These are phyloP conservation scores for Eudasyphora cyanicolor DNA, from an alignment of 2,888 invertebrate genomes.

Conservation along the genomic window DNA sequence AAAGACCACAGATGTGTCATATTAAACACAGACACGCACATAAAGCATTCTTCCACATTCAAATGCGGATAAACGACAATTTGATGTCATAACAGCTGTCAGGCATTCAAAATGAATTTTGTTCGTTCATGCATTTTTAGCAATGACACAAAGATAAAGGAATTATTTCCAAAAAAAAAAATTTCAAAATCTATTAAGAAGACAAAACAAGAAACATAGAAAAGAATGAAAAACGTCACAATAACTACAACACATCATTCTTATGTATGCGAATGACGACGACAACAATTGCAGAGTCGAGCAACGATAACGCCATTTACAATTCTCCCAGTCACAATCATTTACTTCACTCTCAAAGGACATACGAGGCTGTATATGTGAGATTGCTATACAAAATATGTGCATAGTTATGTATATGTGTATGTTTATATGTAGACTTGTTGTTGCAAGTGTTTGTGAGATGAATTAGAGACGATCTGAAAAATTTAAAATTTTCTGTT, in stretches of 20 bases:
- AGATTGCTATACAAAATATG: not conserved
- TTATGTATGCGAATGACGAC: not conserved
- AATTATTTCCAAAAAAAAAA: not conserved
- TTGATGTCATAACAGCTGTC: conserved; percentile 59
- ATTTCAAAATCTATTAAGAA: too few species aligned
- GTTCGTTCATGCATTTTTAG: not conserved
- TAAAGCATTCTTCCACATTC: not conserved
- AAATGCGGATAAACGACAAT: conserved; percentile 29
- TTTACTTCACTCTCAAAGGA: conserved; percentile 16
- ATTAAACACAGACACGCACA: not conserved
- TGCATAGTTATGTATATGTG: not conserved
- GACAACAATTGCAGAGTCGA: too few species aligned
- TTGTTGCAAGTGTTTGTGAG: not conserved
- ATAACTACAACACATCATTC: conserved; percentile 11
- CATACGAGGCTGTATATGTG: not conserved
- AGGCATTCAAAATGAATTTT: conserved; percentile 16
- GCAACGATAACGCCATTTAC: not conserved
- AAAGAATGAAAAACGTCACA: not conserved
- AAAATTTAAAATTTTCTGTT: conserved; percentile 49
- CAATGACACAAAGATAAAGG: not conserved
- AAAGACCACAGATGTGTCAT: not conserved
- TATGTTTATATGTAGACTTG: not conserved
- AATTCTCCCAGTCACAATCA: conserved; percentile 22
- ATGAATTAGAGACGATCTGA: conserved; percentile 13
- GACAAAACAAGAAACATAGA: not conserved